A percentile compares a stretch with the other conserved stretches of the same genome.
Conservation (phyloP, 2,797 vertebrate genomes). For the Falco berigora region DNA sequence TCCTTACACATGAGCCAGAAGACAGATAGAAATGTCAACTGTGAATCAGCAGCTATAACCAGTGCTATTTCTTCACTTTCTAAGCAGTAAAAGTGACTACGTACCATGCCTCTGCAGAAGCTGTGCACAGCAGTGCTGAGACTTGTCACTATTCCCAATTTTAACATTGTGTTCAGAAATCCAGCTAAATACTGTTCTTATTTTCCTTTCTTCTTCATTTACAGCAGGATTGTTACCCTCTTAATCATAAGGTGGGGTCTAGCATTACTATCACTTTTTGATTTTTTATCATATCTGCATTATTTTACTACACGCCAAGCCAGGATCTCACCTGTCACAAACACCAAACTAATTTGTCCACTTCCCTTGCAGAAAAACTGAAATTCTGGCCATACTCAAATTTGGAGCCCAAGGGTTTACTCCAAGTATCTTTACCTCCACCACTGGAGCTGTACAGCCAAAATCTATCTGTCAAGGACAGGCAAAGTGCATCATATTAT, state of each 20-base stretch:
- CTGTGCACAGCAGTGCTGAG: not conserved
- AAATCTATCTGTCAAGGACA: not conserved
- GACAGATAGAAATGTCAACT: not conserved
- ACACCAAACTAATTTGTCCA: not conserved
- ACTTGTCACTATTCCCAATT: not conserved
- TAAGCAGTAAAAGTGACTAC: not conserved
- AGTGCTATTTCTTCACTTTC: not conserved
- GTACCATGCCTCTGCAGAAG: not conserved
- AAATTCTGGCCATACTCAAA: not conserved
- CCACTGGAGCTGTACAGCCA: not conserved
- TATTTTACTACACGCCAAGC: not conserved
- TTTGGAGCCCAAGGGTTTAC: not conserved
- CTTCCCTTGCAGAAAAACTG: not conserved
- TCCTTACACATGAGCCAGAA: not conserved
- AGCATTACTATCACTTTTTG: not conserved
- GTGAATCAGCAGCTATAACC: not conserved
- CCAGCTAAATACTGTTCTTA: not conserved
- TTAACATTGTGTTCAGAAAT: not conserved
- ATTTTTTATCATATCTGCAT: not conserved
- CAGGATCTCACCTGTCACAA: not conserved
- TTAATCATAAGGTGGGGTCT: not conserved
- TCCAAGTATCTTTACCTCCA: not conserved
- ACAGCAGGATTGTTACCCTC: not conserved
- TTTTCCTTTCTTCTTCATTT: not conserved
- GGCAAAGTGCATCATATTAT: not conserved